Base-by-base conservation (phyloP, 92 coral and sea anemone genomes). In the Parazoanthus darwini region DNA sequence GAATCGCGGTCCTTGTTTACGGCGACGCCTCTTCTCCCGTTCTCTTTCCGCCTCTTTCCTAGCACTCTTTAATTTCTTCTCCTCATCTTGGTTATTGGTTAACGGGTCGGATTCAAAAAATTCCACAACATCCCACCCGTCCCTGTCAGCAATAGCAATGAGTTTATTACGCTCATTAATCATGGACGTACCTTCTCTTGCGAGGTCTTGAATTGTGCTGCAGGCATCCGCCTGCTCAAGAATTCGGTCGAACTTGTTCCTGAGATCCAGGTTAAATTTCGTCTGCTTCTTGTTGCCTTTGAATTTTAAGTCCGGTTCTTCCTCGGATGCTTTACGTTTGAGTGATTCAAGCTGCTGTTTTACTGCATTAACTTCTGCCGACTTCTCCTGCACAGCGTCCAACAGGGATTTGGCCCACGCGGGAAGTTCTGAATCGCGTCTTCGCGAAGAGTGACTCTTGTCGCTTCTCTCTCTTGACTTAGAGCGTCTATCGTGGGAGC, bases 41-140 rank as follows among this genome's bases (percentile, higher is more conserved):
- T 46, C 74, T 29, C 86, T 88, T 79, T 42, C 81, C 33, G 70
- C 81, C 58, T 88, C 84, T 63, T 74, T 63, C 43, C 65, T 25
- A 42, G 82, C 91, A 23, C 48, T 39, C n/a, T 81, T n/a, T 71
- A 82, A 74, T 23, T 76, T 80, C 71, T 88, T 48, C 26, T 26
- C 79, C 22, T 85, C 79, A n/a, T 85, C 25, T 36, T 85, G 54
- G 48, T 70, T 70, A 23, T 88, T 82, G 35, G 88, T 50, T 54
- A 81, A 36, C 22, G 89, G 83, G 51, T 86, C 84, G 16, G 74
- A 80, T 63, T 76, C 84, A 58, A 86, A 86, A 77, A 22, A 77
- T 76, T 86, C 54, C n/a, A 80, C 90, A 22, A 80, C 67, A 48
- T 88, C 90, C 86, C 90, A 88, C 46, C 90, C 86, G 79, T 88